Evolutionary conservation across 2,797 vertebrate genomes (phyloP).

Genomic region (Iguana delicatissima): DNA sequence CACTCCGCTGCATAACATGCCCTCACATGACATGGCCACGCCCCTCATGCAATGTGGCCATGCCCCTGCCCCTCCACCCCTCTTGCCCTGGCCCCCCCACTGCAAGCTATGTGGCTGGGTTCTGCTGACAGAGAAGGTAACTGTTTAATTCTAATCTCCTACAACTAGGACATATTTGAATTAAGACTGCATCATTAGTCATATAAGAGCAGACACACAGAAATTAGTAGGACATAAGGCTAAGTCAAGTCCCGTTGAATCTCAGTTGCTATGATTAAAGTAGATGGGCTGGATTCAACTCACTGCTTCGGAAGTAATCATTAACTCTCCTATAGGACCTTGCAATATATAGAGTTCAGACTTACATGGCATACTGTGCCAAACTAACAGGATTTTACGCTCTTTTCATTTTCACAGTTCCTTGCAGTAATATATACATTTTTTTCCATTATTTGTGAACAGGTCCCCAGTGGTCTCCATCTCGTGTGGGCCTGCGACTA

Average conservation of each 20-base stretch:
- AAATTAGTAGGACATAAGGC: neutral
- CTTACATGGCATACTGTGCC: neutral
- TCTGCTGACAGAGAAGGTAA: no score
- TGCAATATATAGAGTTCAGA: neutral
- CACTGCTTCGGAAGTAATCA: neutral
- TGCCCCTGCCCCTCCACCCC: no score
- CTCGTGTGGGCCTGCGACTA: constrained; percentile 79
- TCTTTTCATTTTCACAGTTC: neutral
- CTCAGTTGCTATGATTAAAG: neutral
- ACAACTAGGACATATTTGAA: no score
- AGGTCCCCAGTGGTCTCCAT: constrained; percentile 83
- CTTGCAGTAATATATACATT: constrained; percentile 24
- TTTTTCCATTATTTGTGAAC: constrained; percentile 57
- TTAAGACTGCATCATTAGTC: no score
- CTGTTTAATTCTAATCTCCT: no score
- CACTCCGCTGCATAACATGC: no score
- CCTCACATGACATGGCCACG: no score
- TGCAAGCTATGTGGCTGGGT: no score
- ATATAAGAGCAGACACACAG: neutral
- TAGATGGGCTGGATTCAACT: neutral
- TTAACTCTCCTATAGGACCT: neutral
- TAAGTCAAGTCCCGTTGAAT: neutral
- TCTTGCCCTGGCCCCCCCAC: no score
- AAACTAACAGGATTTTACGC: neutral
- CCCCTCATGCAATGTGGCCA: no score